phyloP scores from a whole-genome alignment of 2,113 vertebrate species.

The Pelusios castaneus region DNA sequence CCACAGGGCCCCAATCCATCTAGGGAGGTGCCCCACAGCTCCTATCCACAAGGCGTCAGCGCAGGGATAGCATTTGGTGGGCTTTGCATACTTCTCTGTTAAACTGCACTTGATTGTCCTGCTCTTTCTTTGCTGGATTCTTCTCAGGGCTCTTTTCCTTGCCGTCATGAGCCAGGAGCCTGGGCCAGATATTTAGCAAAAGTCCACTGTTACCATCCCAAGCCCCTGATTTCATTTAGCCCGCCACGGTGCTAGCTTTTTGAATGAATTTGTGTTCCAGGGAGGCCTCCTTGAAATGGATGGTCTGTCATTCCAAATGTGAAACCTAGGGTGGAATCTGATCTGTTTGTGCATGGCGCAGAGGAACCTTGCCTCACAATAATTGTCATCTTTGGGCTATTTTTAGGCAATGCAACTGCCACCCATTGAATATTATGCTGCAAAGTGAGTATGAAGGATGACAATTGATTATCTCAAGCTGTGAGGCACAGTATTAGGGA shows the following conservation, averaged over 20 bases:
- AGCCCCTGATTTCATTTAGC: neutral
- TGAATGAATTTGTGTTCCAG: neutral
- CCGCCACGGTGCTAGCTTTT: neutral
- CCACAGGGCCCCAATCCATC: neutral
- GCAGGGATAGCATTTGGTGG: fast-evolving
- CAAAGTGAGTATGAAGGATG: slow-evolving; percentile 35
- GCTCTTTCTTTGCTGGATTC: neutral
- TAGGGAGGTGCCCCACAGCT: neutral
- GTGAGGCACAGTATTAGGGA: neutral
- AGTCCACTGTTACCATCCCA: fast-evolving
- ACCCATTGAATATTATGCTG: neutral
- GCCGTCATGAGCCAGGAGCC: neutral
- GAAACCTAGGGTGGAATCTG: neutral
- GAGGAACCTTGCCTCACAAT: neutral
- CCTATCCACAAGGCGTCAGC: neutral
- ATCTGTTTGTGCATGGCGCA: fast-evolving
- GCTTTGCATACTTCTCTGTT: neutral
- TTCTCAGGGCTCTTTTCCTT: neutral
- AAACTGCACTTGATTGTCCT: neutral
- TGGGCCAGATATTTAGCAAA: neutral
- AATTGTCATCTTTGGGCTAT: neutral
- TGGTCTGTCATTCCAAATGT: neutral
- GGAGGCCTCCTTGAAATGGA: fast-evolving
- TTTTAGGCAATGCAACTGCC: neutral
- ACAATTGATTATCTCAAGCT: slow-evolving; percentile 29